Evolutionary conservation across 2,113 vertebrate species (phyloP), one percentile per base, ranked within the genome.

Genomic region (Arizona elegans): DNA sequence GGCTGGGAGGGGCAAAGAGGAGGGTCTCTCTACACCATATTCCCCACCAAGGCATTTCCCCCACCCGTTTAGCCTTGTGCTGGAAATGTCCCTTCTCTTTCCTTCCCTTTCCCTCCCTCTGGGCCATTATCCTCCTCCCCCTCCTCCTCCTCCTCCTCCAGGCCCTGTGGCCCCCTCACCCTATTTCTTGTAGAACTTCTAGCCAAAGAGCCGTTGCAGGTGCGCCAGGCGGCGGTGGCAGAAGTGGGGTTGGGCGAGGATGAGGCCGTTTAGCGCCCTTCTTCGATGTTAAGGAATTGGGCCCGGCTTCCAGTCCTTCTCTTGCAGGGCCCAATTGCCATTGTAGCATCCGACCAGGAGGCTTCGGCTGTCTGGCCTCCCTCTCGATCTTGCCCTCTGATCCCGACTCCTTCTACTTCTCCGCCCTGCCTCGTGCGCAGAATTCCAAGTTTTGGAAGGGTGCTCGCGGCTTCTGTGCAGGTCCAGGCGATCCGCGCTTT

Each of bases 371-470:
- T 97, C 98, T 99, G 97, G 98, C 98, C 2, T 98, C 99, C 93
- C 97, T 99, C 94, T 94, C 99, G 96, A 99, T 99, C 98, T 98
- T 99, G 94, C 98, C 98, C 94, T 96, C 98, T 58, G 97, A 98
- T 93, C 96, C 98, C 65, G 99, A 99, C 95, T 98, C 98, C 95
- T 98, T 99, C 95, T 99, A 99, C 96, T 99, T 99, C 96, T 98
- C 98, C 92, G 98, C 98, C 97, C 97, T 99, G 95, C 98, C 98
- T 12, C 99, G 98, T 96, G 97, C 98, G 92, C 97, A 99, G 96
- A 98, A 98, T 97, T 98, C 99, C 95, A 97, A 98, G 96, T 98
- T 98, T 65, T 99, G 99, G 99, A 98, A 98, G 95, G 97, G 98
- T 95, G 97, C 98, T 95, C 98, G 33, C 0, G 7, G 97, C 97